Evolutionary conservation across 2,888 invertebrate genomes (phyloP).

Genomic region (Rhyacophila evoluta): DNA sequence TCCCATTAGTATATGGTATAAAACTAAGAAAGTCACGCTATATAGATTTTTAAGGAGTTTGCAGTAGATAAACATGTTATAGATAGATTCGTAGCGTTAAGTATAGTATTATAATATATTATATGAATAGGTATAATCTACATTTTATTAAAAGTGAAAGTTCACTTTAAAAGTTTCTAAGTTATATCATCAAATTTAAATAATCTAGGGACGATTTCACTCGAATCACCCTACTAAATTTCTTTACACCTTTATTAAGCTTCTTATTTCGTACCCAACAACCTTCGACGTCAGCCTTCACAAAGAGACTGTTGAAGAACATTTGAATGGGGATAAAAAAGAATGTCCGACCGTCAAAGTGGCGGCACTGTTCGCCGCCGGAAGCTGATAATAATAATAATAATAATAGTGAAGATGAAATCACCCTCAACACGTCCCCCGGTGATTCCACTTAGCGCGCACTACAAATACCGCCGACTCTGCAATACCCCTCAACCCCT

Average conservation of each 20-base stretch:
- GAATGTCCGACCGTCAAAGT: slow-evolving; percentile 1
- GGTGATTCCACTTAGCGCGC: slow-evolving; percentile 44
- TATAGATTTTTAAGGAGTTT: too few species aligned
- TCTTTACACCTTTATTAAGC: neutral
- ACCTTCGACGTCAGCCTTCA: neutral
- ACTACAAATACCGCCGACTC: slow-evolving; percentile 51
- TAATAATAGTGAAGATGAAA: slow-evolving; percentile 44
- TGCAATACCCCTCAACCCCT: slow-evolving; percentile 36
- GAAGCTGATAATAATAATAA: slow-evolving; percentile 14
- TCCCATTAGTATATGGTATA: too few species aligned
- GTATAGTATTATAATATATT: too few species aligned
- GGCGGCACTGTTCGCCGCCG: neutral
- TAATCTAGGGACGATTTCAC: neutral
- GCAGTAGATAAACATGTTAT: too few species aligned
- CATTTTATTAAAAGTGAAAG: neutral
- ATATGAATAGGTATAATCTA: too few species aligned
- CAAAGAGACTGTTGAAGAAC: neutral
- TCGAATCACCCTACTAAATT: neutral
- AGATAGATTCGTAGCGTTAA: too few species aligned
- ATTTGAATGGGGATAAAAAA: slow-evolving; percentile 13
- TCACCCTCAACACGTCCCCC: slow-evolving; percentile 34
- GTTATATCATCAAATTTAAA: neutral
- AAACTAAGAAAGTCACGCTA: too few species aligned
- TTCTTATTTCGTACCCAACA: neutral
- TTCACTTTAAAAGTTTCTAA: neutral